A percentile compares a stretch with the other conserved stretches of the same genome.
These are phyloP conservation scores for Venusia cambrica DNA, from an alignment of 2,888 invertebrate species.

Conservation along the genomic window DNA sequence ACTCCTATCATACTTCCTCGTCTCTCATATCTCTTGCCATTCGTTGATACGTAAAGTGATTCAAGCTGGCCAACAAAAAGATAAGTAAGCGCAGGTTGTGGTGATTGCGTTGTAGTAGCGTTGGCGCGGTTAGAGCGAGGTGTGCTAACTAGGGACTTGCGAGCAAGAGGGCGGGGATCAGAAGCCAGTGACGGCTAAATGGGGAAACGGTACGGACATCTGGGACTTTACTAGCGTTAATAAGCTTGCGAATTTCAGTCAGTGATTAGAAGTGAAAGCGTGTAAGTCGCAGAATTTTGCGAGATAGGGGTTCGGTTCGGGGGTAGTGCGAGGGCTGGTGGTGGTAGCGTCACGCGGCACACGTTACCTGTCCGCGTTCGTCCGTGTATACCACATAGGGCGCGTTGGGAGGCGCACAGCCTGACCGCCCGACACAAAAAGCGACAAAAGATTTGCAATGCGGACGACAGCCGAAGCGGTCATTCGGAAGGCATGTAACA, in stretches of 20 bases:
- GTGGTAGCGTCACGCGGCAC: conserved; percentile 57
- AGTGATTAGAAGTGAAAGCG: conserved; percentile 25
- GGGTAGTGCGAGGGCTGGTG: conserved; percentile 15
- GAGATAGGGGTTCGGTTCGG: conserved; percentile 14
- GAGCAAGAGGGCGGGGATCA: conserved; percentile 25
- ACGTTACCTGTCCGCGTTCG: conserved; percentile 96
- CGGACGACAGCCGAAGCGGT: conserved; percentile 78
- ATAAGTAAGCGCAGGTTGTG: conserved; percentile 47
- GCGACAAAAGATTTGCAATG: conserved; percentile 75
- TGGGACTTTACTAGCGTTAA: conserved; percentile 36
- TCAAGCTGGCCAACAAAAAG: conserved; percentile 45
- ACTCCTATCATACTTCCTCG: conserved; percentile 19
- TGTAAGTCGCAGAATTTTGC: conserved; percentile 24
- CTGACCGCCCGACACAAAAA: conserved; percentile 74
- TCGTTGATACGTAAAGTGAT: conserved; percentile 19
- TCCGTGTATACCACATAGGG: conserved; percentile 97
- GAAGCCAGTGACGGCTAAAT: conserved; percentile 15
- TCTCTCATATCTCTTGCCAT: conserved; percentile 14
- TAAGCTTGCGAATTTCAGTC: conserved; percentile 42
- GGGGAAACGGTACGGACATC: conserved; percentile 10
- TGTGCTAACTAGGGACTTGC: conserved; percentile 35
- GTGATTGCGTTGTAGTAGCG: conserved; percentile 54
- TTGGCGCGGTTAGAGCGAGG: conserved; percentile 56
- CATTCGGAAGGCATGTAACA: conserved; percentile 81
- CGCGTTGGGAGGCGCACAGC: conserved; percentile 92